Evolutionary conservation across 2,113 vertebrate genomes (phyloP), one percentile per base, ranked within the genome.

Genomic region (Chamaetylas fuelleborni): DNA sequence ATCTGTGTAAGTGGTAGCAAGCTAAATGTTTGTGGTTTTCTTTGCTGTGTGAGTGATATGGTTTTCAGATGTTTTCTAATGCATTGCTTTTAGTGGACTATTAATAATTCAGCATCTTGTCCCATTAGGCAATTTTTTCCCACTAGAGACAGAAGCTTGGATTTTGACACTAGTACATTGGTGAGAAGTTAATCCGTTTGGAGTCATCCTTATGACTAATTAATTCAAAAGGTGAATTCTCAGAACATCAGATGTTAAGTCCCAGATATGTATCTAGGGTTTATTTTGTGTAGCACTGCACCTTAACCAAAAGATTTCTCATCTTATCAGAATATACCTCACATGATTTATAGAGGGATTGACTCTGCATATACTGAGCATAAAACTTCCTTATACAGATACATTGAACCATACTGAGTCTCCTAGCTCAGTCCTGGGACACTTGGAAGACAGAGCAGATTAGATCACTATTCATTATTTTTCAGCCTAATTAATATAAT

Each of bases 1-100:
- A 92, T 97, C 97, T 98, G 96, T 98, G 98, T 99, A 98, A 99
- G 98, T 98, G 94, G 51, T 95, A 94, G 95, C 88, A 95, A 96
- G 36, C 14, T 83, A 96, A 96, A 56, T 81, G 54, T 54, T 95
- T 95, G 82, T 96, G 96, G 43, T 94, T 96, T 98, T 97, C 67
- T 43, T 96, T 97, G 96, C 96, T 96, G 96, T 96, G 95, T 90
- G 94, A 58, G 48, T 97, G 88, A 66, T 82, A 78, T 81, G 92
- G 19, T 93, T 96, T 97, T 88, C 65, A 90, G 58, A 64, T 74
- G 36, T 90, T 97, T 85, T 72, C 50, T 92, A 92, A 70, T 69
- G 43, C 40, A 67, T 80, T 95, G 19, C 58, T 56, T 95, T 38
- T 79, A 88, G 42, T 86, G 31, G 76, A 83, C 81, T 90, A 65